Evolutionary conservation across 2,888 invertebrate genomes (phyloP).

Genomic region (Scaptomyza polygonia): DNA sequence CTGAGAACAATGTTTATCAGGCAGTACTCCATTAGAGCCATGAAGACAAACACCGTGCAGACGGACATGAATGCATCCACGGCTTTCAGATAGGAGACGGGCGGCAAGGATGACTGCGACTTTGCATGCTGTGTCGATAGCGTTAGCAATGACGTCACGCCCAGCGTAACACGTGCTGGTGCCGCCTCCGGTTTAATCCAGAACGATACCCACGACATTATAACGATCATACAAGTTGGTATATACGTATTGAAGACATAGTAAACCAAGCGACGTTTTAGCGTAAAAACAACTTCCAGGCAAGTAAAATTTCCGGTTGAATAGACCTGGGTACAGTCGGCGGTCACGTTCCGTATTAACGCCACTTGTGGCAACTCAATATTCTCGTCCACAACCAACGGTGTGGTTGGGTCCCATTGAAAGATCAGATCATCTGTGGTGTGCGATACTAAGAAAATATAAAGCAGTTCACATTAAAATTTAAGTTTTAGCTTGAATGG

Average conservation of each 20-base stretch:
- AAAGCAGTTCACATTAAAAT: neutral
- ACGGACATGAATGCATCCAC: constrained; percentile 97
- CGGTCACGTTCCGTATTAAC: constrained; percentile 93
- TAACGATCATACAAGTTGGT: constrained; percentile 96
- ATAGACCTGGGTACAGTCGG: constrained; percentile 92
- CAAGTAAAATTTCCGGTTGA: constrained; percentile 93
- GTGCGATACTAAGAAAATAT: constrained; percentile 89
- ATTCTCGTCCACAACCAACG: constrained; percentile 93
- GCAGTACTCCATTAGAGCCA: constrained; percentile 97
- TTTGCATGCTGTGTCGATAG: constrained; percentile 96
- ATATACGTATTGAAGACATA: constrained; percentile 97
- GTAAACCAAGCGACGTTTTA: constrained; percentile 95
- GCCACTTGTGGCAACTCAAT: constrained; percentile 95
- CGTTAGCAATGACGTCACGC: constrained; percentile 95
- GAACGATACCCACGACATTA: constrained; percentile 98
- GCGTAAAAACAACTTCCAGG: constrained; percentile 94
- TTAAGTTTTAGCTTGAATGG: neutral
- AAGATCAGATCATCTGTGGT: constrained; percentile 95
- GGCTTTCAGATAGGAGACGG: constrained; percentile 96
- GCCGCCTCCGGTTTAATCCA: constrained; percentile 98
- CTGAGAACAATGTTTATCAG: constrained; percentile 89
- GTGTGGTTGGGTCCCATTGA: constrained; percentile 95
- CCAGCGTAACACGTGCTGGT: constrained; percentile 95
- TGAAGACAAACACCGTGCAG: constrained; percentile 95
- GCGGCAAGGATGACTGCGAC: constrained; percentile 95